Conservation (phyloP, 2,797 vertebrate species). For the Neomorphus geoffroyi region DNA sequence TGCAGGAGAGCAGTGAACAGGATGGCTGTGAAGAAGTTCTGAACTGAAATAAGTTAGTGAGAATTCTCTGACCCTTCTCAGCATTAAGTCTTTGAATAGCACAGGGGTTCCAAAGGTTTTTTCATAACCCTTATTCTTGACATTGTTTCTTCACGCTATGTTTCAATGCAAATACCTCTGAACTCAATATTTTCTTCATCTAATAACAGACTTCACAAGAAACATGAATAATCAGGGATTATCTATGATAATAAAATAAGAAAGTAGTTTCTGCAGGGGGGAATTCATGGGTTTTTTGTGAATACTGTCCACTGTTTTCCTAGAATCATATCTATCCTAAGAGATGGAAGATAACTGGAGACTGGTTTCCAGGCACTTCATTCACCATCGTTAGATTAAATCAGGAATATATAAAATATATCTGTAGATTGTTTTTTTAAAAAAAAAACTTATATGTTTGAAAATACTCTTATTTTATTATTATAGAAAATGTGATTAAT, state of each 20-base stretch:
- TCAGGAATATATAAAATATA: not conserved
- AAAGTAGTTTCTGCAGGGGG: not conserved
- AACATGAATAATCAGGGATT: not conserved
- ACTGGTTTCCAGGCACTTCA: not conserved
- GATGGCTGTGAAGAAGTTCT: not conserved
- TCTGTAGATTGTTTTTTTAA: not conserved
- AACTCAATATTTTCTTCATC: not conserved
- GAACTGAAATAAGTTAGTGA: not conserved
- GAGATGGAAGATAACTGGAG: not conserved
- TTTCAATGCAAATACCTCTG: not conserved
- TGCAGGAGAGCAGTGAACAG: not conserved
- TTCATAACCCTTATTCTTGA: not conserved
- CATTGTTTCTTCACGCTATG: not conserved
- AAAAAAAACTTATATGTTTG: not conserved
- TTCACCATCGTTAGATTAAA: not conserved
- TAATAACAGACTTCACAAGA: not conserved
- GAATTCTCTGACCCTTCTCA: not conserved
- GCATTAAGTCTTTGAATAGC: not conserved
- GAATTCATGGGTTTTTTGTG: not conserved
- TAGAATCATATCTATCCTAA: not conserved
- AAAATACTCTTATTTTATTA: not conserved
- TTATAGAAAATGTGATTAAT: not conserved
- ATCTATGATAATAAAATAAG: not conserved
- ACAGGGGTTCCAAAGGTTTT: not conserved
- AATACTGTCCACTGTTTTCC: not conserved